phyloP scores from a whole-genome alignment of 2,113 vertebrate genomes.

The Bagarius yarrelli region DNA sequence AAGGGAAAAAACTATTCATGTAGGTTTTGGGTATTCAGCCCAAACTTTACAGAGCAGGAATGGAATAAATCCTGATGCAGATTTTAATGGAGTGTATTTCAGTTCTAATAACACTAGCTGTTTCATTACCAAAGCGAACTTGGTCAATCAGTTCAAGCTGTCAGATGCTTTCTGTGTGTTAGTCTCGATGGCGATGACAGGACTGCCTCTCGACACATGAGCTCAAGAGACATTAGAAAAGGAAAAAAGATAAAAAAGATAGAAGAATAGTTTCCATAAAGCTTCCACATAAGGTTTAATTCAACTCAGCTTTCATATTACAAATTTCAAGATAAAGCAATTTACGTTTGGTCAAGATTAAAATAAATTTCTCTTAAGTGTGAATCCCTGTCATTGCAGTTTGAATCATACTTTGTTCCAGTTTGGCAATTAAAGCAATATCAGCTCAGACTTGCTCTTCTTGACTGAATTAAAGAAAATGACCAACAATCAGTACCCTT shows the following conservation, averaged over 20 bases:
- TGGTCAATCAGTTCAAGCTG: constrained; percentile 22
- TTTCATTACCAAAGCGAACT: constrained; percentile 40
- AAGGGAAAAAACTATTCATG: background rate
- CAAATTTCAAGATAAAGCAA: background rate
- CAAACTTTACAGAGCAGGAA: background rate
- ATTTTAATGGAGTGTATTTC: constrained; percentile 35
- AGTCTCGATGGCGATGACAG: constrained; percentile 8
- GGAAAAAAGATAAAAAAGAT: background rate
- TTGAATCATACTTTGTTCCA: background rate
- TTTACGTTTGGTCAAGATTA: background rate
- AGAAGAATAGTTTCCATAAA: constrained; percentile 1
- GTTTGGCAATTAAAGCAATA: constrained; percentile 11
- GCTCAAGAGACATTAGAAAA: background rate
- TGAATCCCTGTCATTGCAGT: background rate
- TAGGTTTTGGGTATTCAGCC: constrained; percentile 14
- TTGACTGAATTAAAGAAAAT: background rate
- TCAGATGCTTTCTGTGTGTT: constrained; percentile 2
- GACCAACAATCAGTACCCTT: background rate
- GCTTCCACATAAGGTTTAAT: constrained; percentile 24
- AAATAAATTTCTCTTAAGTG: constrained; percentile 3
- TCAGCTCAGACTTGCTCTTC: constrained; percentile 11
- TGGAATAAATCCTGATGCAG: constrained; percentile 2
- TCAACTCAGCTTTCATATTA: constrained; percentile 9
- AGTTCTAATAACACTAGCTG: constrained; percentile 34
- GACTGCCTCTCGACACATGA: constrained; percentile 3